Evolutionary conservation across 2,113 vertebrate species (phyloP).

Genomic region (Solenodon paradoxus): DNA sequence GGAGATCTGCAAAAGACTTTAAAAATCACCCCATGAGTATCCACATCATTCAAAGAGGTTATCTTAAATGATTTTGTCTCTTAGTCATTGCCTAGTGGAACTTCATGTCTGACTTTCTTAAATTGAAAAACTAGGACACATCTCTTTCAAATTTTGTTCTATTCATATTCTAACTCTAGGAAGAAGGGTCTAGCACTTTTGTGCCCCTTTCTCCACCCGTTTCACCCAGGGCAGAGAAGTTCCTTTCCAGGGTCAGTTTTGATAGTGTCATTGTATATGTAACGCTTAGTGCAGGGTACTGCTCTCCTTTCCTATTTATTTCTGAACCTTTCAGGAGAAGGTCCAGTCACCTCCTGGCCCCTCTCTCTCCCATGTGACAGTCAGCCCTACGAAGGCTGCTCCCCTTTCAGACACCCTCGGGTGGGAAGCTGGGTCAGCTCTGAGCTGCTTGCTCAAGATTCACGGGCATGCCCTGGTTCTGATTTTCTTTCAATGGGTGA

Average conservation of each 20-base stretch:
- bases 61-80: neutral
- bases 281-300: neutral
- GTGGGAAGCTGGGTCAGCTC: neutral
- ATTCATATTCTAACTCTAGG: neutral
- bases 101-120: neutral
- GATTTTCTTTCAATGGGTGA: neutral
- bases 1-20: constrained; percentile 99
- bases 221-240: neutral
- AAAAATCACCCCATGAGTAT: constrained; percentile 77
- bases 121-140: neutral
- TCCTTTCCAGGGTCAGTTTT: neutral
- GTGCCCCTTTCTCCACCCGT: neutral
- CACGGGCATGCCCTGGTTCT: neutral
- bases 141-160: neutral
- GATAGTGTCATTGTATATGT: neutral
- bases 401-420: neutral
- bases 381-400: neutral
- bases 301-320: neutral
- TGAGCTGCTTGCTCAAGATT: neutral
- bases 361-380: neutral
- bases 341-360: neutral
- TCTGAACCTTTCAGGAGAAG: neutral
- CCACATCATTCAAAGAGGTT: neutral
- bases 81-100: neutral
- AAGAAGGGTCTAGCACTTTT: neutral